These are phyloP conservation scores for Galeopterus variegatus DNA, from an alignment of 2,113 vertebrate species.

Conservation along the genomic window DNA sequence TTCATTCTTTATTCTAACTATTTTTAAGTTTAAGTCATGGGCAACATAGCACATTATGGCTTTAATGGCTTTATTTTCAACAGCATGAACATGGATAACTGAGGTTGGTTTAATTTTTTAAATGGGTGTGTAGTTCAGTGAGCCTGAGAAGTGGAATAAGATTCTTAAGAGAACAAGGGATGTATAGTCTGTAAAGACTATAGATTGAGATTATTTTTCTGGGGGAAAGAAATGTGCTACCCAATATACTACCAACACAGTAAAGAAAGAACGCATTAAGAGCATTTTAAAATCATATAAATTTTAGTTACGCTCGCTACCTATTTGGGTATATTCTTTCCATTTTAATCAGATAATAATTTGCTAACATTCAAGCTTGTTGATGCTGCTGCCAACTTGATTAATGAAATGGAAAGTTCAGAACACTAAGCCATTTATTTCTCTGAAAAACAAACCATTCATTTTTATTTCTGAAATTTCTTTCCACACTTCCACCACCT, in stretches of 20 bases:
- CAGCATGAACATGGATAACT: not conserved
- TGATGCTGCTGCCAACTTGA: not conserved
- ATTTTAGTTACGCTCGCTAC: not conserved
- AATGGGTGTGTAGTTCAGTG: not conserved
- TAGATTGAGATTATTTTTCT: not conserved
- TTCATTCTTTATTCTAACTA: not conserved
- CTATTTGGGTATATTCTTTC: not conserved
- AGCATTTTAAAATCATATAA: constrained; percentile 36
- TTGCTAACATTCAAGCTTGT: constrained; percentile 19
- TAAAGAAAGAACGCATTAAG: not conserved
- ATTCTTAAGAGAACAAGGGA: not conserved
- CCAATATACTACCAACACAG: not conserved
- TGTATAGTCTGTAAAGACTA: not conserved
- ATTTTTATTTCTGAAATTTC: constrained; percentile 37
- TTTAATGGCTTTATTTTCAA: not conserved
- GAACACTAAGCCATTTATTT: not conserved
- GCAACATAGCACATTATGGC: not conserved
- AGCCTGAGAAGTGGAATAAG: not conserved
- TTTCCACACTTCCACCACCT: not conserved
- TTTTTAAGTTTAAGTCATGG: not conserved
- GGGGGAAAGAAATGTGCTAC: not conserved
- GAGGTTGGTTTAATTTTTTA: not conserved
- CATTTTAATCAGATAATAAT: constrained; percentile 38
- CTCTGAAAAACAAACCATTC: constrained; percentile 51
- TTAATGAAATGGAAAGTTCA: constrained; percentile 27